phyloP scores from a whole-genome alignment of 2,797 vertebrate species.

The Phoeniculus purpureus region DNA sequence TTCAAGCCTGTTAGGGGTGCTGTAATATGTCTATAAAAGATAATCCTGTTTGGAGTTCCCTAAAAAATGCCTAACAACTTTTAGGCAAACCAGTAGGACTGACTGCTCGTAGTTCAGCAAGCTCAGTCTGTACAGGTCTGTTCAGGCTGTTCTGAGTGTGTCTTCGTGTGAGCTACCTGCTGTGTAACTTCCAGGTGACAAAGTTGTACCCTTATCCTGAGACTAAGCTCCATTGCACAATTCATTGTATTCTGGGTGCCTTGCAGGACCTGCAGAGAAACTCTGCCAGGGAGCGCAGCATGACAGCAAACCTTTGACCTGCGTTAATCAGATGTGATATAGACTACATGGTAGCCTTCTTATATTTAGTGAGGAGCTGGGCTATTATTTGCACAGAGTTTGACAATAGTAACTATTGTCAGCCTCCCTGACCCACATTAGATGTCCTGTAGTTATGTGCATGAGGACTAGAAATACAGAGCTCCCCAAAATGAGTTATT shows the following conservation, averaged over 20 bases:
- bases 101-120: background rate
- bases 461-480: background rate
- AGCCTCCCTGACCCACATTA: background rate
- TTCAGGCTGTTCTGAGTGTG: background rate
- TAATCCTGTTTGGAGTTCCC: background rate
- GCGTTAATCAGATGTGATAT: background rate
- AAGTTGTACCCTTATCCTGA: background rate
- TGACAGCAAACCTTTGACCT: background rate
- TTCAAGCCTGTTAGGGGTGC: constrained; percentile 14
- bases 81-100: background rate
- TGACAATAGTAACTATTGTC: background rate
- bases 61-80: background rate
- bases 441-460: background rate
- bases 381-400: background rate
- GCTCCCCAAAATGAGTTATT: background rate
- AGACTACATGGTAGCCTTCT: background rate
- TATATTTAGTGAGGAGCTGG: background rate
- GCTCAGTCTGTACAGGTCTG: background rate
- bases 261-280: background rate
- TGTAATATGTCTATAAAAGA: background rate
- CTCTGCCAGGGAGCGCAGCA: background rate
- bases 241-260: background rate
- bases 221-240: background rate
- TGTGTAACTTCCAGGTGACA: background rate
- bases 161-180: background rate